Percentiles rank a stretch among this genome's conserved stretches.
Conservation (phyloP, 2,888 invertebrate species). For the Xylocampa areola region DNA sequence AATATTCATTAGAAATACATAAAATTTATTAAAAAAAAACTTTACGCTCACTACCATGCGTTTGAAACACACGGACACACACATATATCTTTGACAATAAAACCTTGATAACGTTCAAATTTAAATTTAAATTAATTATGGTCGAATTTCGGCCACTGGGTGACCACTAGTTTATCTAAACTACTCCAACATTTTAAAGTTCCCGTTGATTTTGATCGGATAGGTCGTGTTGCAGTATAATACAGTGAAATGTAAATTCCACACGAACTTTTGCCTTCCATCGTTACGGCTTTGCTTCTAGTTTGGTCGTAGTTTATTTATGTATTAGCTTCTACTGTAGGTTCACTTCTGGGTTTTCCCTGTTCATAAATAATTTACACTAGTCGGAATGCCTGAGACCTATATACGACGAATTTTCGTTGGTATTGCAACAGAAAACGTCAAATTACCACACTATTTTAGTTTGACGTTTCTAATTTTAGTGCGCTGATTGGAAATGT, state of each 20-base stretch:
- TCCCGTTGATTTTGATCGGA: conserved; percentile 1
- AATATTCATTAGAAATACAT: no score
- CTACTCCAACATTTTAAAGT: background rate
- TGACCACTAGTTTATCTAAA: background rate
- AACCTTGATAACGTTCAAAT: no score
- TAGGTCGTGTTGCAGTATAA: conserved; percentile 10
- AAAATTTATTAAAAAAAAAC: no score
- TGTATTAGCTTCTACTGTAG: conserved; percentile 19
- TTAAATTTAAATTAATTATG: no score
- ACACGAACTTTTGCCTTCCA: conserved; percentile 11
- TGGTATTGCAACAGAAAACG: conserved; percentile 8
- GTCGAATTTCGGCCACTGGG: no score
- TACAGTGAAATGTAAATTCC: conserved; percentile 35
- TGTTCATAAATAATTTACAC: conserved; percentile 37
- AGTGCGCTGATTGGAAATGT: no score
- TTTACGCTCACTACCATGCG: no score
- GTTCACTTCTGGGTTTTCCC: conserved; percentile 1
- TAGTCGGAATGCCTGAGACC: conserved; percentile 11
- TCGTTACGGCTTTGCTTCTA: conserved; percentile 11
- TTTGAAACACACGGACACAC: no score
- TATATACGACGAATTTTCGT: conserved; percentile 10
- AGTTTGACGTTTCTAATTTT: no score
- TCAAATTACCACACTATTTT: no score
- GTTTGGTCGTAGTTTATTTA: conserved; percentile 13
- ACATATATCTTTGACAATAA: no score